A percentile compares a stretch with the other conserved stretches of the same genome.
Evolutionary conservation across 1,140 invertebrate species (phyloP).

Genomic region (Drosophila lini): DNA sequence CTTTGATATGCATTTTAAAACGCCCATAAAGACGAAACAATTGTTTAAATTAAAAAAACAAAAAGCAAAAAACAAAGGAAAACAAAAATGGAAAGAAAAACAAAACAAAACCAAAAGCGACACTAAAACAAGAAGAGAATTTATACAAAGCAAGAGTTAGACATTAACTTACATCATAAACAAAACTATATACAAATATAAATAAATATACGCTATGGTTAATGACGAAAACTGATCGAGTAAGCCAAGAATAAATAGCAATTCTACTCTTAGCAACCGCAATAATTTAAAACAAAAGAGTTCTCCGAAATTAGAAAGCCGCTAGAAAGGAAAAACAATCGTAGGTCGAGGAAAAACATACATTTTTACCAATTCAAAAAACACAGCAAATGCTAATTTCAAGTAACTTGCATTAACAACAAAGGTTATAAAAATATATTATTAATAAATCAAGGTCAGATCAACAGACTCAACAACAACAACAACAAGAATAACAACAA

Average conservation of each 20-base stretch:
- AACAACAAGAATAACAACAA: slow-evolving; percentile 9
- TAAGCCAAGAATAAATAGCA: slow-evolving; percentile 50
- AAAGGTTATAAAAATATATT: slow-evolving; percentile 17
- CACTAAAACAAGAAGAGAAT: slow-evolving; percentile 67
- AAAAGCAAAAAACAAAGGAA: background rate
- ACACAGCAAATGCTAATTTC: slow-evolving; percentile 26
- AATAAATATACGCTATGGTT: slow-evolving; percentile 52
- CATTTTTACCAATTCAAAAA: slow-evolving; percentile 46
- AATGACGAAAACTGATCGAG: slow-evolving; percentile 47
- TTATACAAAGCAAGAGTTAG: slow-evolving; percentile 77
- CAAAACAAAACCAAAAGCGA: slow-evolving; percentile 38
- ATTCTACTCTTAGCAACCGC: slow-evolving; percentile 45
- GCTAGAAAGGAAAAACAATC: slow-evolving; percentile 14
- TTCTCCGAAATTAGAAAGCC: slow-evolving; percentile 35
- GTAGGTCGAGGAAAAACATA: slow-evolving; percentile 8
- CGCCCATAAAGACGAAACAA: slow-evolving; percentile 59
- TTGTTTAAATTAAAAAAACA: slow-evolving; percentile 42
- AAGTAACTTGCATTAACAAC: slow-evolving; percentile 28
- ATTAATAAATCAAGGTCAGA: slow-evolving; percentile 35
- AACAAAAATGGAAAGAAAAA: background rate
- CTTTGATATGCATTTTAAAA: slow-evolving; percentile 81
- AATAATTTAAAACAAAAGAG: slow-evolving; percentile 42
- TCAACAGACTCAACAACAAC: slow-evolving; percentile 22
- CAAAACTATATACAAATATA: slow-evolving; percentile 55
- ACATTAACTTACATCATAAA: slow-evolving; percentile 64